Base-by-base conservation (phyloP, 2,888 invertebrate species). In the Melanotus villosus region DNA sequence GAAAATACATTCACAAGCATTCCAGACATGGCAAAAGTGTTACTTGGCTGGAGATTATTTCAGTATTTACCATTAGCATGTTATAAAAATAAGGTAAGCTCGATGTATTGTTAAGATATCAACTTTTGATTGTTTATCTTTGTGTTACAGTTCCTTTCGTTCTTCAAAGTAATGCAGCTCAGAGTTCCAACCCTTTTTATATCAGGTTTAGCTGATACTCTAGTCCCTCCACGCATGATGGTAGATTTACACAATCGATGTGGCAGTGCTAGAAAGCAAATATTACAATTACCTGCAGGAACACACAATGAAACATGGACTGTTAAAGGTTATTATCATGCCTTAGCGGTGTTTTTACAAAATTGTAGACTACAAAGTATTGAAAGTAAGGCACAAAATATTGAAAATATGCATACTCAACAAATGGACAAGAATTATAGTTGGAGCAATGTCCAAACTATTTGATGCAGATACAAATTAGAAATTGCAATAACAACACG, bases 241-340 rank as follows among this genome's bases (percentile, higher is more conserved):
- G 88, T 90, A 71, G 90, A 92, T 68, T 87, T 98, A 59, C 93
- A 92, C 81, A 87, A 90, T 76, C 86, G 89, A 47, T 96, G 95
- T 81, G 90, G 90, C 30, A 93, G 95, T 71, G 84, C 89, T 18
- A 88, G 90, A 76, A 97, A 97, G 85, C 91, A 92, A 74, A 84
- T 97, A 45, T 85, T 92, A 18, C 90, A 92, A 79, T 89, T 97
- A 83, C 89, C 91, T 1, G 90, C 91, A 16, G 98, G 98, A 0
- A 94, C 95, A 0, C 98, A 98, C 84, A 97, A 98, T 80, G 97
- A 98, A 83, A 98, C 97, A 0, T 98, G 97, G 97, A 92, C 92
- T 68, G 91, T 93, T 77, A 90, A 92, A 70, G 94, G 94, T 72
- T 98, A 96, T 78, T 92, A 91, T 79, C 83, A 87, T 19, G 85